Base-by-base conservation (phyloP, 1,140 invertebrate species). In the Babylonia areolata region DNA sequence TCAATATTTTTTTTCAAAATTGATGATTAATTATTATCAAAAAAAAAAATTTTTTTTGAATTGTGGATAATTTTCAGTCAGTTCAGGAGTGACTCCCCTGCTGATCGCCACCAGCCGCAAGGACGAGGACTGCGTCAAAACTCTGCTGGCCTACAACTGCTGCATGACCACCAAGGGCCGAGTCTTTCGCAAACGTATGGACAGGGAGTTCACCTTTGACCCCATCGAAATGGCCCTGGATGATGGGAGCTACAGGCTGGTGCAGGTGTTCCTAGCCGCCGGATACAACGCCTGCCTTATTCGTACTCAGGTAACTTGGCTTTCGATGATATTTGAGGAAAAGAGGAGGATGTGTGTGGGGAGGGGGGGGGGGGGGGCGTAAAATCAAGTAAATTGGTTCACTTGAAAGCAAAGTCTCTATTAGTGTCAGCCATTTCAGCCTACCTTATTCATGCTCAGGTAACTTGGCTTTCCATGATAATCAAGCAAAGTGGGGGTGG, bases 81-180 rank as follows among this genome's bases (percentile, higher is more conserved):
- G 42, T 0, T 90, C 88, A 35, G 88, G 88, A 17, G 86, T 84
- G 23, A 90, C 89, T 15, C 88, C 89, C 20, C 54, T 90, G n/a
- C 86, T 89, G 31, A 86, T 89, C 42, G 88, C 89, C 33, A 85
- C 83, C 42, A 85, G 85, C 46, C 81, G 88, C n/a, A 81, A 81
- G 33, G 84, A 89, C 80, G 5, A 79, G 3, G 71, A 79, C n/a
- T 85, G 77, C 20, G 78, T 86, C 35, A 89, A 88, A 39, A 35
- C 86, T 28, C 58, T 90, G 11, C 54, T 89, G 20, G 73, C 77
- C 23, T 89, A 79, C 75, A 77, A 81, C 54, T 85, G 83, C 40
- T 35, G 69, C 37, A 69, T 85, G 77, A 35, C 80, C 51, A 81
- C 54, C n/a, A 85, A 79, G 64, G 84, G 87, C 15, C 6, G 54